Percentiles rank a stretch among this genome's conserved stretches.
Conservation (phyloP, 2,113 vertebrate species). For the Emydocephalus ijimae region DNA sequence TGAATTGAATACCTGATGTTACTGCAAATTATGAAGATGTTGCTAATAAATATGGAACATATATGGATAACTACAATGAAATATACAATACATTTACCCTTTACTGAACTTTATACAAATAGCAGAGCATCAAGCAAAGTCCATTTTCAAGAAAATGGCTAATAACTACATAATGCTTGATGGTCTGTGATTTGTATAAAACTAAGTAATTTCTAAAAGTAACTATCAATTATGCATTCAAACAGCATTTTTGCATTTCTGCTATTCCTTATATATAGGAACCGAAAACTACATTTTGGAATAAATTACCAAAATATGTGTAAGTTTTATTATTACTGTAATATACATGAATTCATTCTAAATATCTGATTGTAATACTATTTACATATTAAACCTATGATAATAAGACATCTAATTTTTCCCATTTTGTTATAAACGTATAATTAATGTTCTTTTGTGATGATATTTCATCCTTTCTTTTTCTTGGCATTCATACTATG, state of each 20-base stretch:
- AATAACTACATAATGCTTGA: rapidly evolving
- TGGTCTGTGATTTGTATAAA: not conserved
- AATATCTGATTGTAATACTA: not conserved
- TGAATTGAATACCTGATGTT: not conserved
- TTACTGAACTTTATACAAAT: not conserved
- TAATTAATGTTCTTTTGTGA: slow-evolving; percentile 16
- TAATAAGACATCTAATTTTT: not conserved
- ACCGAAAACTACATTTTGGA: not conserved
- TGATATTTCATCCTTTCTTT: slow-evolving; percentile 16
- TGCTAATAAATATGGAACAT: not conserved
- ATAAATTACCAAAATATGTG: not conserved
- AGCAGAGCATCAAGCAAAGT: not conserved
- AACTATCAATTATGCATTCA: not conserved
- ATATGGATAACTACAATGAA: not conserved
- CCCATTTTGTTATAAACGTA: not conserved
- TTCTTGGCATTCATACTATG: not conserved
- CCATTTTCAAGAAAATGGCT: not conserved
- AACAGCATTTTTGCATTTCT: not conserved
- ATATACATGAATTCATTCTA: not conserved
- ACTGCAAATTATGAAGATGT: not conserved
- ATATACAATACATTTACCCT: not conserved
- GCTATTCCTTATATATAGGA: not conserved
- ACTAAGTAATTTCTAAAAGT: rapidly evolving
- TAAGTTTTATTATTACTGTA: not conserved
- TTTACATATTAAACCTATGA: not conserved